These are phyloP conservation scores for Aplocera efformata DNA, from an alignment of 2,888 invertebrate species.

Conservation along the genomic window DNA sequence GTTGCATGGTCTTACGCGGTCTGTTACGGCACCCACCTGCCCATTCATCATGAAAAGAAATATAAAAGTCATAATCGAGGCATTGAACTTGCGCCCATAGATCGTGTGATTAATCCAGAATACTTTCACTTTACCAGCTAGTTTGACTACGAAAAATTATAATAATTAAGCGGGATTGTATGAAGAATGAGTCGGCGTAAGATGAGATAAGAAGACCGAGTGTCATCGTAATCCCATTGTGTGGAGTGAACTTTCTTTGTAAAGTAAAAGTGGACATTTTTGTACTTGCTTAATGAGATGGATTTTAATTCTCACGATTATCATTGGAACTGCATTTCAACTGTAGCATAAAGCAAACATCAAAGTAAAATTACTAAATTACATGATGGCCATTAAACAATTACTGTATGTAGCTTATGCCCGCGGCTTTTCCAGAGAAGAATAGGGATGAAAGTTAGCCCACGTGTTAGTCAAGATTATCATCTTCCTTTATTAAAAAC, in stretches of 20 bases:
- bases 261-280: slow-evolving; percentile 65
- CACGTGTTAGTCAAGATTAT: too few species aligned
- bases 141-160: slow-evolving; percentile 66
- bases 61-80: slow-evolving; percentile 73
- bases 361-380: neutral
- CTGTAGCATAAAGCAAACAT: neutral
- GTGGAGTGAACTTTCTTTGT: slow-evolving; percentile 64
- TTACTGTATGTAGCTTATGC: too few species aligned
- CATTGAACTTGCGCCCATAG: slow-evolving; percentile 73
- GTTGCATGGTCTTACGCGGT: slow-evolving; percentile 40
- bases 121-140: slow-evolving; percentile 69
- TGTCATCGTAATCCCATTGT: slow-evolving; percentile 66
- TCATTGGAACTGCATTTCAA: slow-evolving; percentile 44
- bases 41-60: slow-evolving; percentile 56
- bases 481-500: too few species aligned
- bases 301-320: slow-evolving; percentile 60
- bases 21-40: slow-evolving; percentile 56
- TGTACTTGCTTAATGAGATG: slow-evolving; percentile 51
- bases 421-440: too few species aligned
- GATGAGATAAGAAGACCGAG: slow-evolving; percentile 61
- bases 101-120: slow-evolving; percentile 70
- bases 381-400: too few species aligned
- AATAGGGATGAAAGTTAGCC: too few species aligned
- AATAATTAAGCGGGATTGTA: slow-evolving; percentile 72
- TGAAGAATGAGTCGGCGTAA: slow-evolving; percentile 65